A percentile compares a stretch with the other conserved stretches of the same genome.
These are phyloP conservation scores for Bufo bufo DNA, from an alignment of 2,113 vertebrate genomes.

Conservation along the genomic window DNA sequence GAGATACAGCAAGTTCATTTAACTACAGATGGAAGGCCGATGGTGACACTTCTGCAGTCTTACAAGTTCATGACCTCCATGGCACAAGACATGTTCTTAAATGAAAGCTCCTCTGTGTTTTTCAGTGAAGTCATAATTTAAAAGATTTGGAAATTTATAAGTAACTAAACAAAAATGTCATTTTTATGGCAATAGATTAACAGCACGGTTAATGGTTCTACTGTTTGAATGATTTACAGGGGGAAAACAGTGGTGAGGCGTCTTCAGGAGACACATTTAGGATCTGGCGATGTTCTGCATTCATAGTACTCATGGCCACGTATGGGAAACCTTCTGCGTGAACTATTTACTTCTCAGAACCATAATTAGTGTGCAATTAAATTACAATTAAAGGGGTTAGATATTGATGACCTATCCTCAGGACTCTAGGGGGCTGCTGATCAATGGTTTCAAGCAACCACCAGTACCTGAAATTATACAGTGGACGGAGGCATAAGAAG, in stretches of 20 bases:
- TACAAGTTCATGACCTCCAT: conserved; percentile 47
- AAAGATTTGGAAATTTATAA: conserved; percentile 41
- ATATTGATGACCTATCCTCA: too few relatives aligned
- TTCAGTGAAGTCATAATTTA: conserved; percentile 50
- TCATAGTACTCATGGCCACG: background rate
- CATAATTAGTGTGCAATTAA: too few relatives aligned
- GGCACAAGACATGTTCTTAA: conserved; percentile 16
- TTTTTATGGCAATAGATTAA: conserved; percentile 29
- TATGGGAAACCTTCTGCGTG: background rate
- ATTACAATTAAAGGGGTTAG: too few relatives aligned
- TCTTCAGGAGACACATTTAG: conserved; percentile 8
- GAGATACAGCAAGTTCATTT: background rate
- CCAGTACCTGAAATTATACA: too few relatives aligned
- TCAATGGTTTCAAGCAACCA: too few relatives aligned
- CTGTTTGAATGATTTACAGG: conserved; percentile 38
- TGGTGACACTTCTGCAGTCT: conserved; percentile 13
- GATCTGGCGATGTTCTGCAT: background rate
- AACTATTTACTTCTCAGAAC: background rate
- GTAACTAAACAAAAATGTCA: conserved; percentile 47
- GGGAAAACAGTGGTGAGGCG: conserved; percentile 4
- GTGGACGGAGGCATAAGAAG: too few relatives aligned
- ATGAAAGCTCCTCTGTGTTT: conserved; percentile 46
- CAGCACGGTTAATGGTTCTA: conserved; percentile 26
- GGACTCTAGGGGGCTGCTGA: too few relatives aligned
- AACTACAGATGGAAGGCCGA: conserved; percentile 27